These are phyloP conservation scores for Andrena bucephala DNA, from an alignment of 2,888 invertebrate species.

Conservation along the genomic window DNA sequence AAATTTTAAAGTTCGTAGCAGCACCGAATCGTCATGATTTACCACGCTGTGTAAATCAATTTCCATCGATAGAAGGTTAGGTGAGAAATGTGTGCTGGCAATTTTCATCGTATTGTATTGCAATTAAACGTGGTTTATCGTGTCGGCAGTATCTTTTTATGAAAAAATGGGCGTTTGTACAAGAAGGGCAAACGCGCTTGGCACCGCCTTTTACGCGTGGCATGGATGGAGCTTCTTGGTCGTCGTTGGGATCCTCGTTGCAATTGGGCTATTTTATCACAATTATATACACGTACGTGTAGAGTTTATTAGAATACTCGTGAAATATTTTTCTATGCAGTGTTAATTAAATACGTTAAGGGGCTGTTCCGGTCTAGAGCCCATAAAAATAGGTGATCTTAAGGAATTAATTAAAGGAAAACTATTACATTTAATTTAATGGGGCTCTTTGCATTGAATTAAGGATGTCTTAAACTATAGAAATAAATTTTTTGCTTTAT, in stretches of 20 bases:
- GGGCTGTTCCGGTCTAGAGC: too few species aligned
- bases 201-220: slow-evolving; percentile 67
- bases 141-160: not conserved
- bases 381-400: too few species aligned
- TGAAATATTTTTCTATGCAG: not conserved
- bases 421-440: too few species aligned
- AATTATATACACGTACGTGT: slow-evolving; percentile 49
- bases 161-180: slow-evolving; percentile 64
- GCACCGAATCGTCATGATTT: not conserved
- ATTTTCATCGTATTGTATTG: not conserved
- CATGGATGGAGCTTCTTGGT: slow-evolving; percentile 74
- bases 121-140: not conserved
- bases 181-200: not conserved
- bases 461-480: too few species aligned
- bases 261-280: slow-evolving; percentile 62
- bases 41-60: not conserved
- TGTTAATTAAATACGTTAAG: not conserved
- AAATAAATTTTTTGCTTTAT: too few species aligned
- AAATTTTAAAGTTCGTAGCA: not conserved
- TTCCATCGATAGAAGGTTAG: not conserved
- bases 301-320: not conserved
- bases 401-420: too few species aligned
- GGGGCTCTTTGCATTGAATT: too few species aligned
- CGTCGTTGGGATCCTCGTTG: slow-evolving; percentile 64
- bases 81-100: not conserved